phyloP scores from a whole-genome alignment of 2,888 invertebrate genomes.

The Hemicrepidius hirtus region DNA sequence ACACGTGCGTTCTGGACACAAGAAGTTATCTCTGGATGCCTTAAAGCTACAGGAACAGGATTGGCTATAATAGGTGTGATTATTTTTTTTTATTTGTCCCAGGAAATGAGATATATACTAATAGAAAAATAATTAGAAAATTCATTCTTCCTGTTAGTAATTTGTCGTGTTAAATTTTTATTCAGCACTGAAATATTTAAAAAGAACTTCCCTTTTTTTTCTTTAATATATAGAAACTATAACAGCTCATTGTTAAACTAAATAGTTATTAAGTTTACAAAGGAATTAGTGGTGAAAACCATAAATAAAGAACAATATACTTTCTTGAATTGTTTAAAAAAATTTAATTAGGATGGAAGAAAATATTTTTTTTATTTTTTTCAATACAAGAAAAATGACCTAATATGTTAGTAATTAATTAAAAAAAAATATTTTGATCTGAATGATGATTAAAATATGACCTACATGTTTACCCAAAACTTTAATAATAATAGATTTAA shows the following conservation, averaged over 20 bases:
- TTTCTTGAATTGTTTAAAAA: no score
- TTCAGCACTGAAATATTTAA: no score
- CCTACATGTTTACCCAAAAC: no score
- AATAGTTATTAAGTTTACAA: background rate
- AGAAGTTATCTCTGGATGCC: constrained; percentile 6
- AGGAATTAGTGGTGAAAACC: constrained; percentile 10
- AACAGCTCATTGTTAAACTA: background rate
- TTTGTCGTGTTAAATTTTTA: no score
- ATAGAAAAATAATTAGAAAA: background rate
- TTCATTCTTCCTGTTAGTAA: constrained; percentile 3
- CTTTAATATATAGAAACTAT: background rate
- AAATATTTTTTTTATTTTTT: no score
- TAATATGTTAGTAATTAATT: no score
- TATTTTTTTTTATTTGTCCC: background rate
- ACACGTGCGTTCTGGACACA: constrained; percentile 13
- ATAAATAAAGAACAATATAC: background rate
- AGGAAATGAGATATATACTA: constrained; percentile 7
- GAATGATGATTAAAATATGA: no score
- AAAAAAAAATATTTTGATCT: no score
- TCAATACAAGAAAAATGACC: no score
- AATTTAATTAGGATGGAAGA: no score
- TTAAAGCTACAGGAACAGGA: background rate
- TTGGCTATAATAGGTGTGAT: constrained; percentile 7
- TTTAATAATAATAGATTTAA: no score
- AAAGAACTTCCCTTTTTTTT: background rate